A percentile compares a stretch with the other conserved stretches of the same genome.
phyloP scores from a whole-genome alignment of 2,888 invertebrate species.

The Lordiphosa fenestrarum region DNA sequence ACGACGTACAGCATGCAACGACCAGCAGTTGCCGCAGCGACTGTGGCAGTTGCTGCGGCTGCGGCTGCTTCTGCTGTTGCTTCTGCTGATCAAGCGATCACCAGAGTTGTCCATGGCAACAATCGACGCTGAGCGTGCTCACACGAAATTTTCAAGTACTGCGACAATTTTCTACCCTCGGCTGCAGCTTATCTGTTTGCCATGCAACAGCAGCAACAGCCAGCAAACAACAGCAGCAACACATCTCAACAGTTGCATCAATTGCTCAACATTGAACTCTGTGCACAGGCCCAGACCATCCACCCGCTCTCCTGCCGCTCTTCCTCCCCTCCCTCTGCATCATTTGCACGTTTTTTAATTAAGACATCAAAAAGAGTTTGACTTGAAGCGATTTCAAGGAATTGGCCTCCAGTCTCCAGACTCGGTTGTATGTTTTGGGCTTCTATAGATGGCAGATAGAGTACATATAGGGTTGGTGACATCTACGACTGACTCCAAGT shows the following conservation, averaged over 20 bases:
- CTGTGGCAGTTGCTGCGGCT: slow-evolving; percentile 18
- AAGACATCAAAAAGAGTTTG: slow-evolving; percentile 76
- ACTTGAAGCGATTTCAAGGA: slow-evolving; percentile 71
- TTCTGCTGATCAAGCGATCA: slow-evolving; percentile 67
- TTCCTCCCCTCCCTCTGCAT: slow-evolving; percentile 31
- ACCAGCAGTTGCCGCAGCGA: slow-evolving; percentile 26
- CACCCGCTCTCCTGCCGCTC: not conserved
- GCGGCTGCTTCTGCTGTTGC: slow-evolving; percentile 22
- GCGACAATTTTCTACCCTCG: slow-evolving; percentile 57
- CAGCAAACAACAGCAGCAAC: slow-evolving; percentile 38
- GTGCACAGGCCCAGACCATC: slow-evolving; percentile 28
- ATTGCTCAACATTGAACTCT: slow-evolving; percentile 76
- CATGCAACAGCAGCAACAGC: slow-evolving; percentile 49
- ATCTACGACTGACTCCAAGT: slow-evolving; percentile 28
- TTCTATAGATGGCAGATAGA: slow-evolving; percentile 66
- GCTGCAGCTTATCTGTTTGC: slow-evolving; percentile 59
- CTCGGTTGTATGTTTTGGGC: slow-evolving; percentile 30
- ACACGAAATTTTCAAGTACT: slow-evolving; percentile 75
- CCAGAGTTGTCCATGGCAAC: slow-evolving; percentile 37
- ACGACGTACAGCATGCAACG: slow-evolving; percentile 9
- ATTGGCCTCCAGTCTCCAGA: slow-evolving; percentile 38
- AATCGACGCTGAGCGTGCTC: slow-evolving; percentile 73
- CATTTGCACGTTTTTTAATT: slow-evolving; percentile 75
- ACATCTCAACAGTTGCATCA: slow-evolving; percentile 77
- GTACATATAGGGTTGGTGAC: slow-evolving; percentile 46